A percentile compares a stretch with the other conserved stretches of the same genome.
These are phyloP conservation scores for Atrichornis clamosus DNA, from an alignment of 2,113 vertebrate genomes.

Conservation along the genomic window DNA sequence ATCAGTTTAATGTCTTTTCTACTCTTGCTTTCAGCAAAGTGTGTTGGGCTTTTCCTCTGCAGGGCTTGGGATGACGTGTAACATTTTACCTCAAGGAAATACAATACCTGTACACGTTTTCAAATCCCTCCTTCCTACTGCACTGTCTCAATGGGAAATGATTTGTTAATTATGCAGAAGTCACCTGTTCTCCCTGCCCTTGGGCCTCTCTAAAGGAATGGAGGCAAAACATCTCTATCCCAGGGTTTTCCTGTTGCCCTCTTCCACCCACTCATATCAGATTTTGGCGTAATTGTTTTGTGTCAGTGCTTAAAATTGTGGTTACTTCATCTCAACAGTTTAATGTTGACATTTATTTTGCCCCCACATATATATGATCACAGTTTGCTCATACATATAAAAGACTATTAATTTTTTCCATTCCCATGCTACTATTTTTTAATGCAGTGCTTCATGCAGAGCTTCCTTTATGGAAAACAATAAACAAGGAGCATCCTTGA, in stretches of 20 bases:
- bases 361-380: neutral
- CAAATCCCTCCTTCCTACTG: neutral
- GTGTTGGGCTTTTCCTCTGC: neutral
- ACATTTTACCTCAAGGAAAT: neutral
- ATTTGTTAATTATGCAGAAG: neutral
- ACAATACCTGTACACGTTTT: neutral
- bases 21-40: neutral
- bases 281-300: neutral
- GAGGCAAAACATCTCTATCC: neutral
- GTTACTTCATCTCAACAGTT: neutral
- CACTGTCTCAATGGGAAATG: neutral
- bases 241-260: neutral
- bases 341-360: neutral
- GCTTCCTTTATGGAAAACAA: neutral
- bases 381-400: neutral
- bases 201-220: neutral
- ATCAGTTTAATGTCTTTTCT: constrained; percentile 24
- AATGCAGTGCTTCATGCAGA: neutral
- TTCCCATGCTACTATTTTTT: neutral
- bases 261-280: neutral
- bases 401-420: neutral
- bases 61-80: neutral
- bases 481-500: neutral
- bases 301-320: neutral
- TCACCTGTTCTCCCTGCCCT: neutral